A percentile compares a stretch with the other conserved stretches of the same genome.
Conservation (phyloP, 2,113 vertebrate genomes). For the Saguinus midas region DNA sequence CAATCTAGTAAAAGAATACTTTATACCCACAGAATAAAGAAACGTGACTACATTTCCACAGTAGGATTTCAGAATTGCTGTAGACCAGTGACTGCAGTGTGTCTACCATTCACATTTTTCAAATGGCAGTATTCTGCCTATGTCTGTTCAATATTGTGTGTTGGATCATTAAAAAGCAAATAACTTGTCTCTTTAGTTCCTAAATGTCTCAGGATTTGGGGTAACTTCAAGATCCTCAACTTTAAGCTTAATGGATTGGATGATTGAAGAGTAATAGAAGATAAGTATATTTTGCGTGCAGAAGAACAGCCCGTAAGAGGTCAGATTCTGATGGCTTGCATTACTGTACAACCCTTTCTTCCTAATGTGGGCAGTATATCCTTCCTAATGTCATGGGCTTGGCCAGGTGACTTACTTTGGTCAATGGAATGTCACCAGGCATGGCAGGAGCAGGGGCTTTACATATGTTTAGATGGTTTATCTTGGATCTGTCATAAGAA, state of each 20-base stretch:
- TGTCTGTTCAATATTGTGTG: not conserved
- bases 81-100: not conserved
- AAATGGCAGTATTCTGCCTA: not conserved
- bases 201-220: not conserved
- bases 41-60: not conserved
- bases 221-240: conserved; percentile 29
- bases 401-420: not conserved
- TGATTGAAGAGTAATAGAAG: not conserved
- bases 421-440: not conserved
- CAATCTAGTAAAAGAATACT: not conserved
- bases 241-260: not conserved
- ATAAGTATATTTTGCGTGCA: not conserved
- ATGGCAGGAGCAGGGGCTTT: not conserved
- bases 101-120: not conserved
- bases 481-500: not conserved
- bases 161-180: not conserved
- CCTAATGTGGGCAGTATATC: not conserved
- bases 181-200: not conserved
- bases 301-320: not conserved
- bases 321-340: not conserved
- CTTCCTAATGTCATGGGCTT: not conserved
- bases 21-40: not conserved
- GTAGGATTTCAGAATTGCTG: not conserved
- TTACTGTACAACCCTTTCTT: not conserved
- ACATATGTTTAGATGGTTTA: not conserved